Percentiles rank a stretch among this genome's conserved stretches.
phyloP scores from a whole-genome alignment of 2,113 vertebrate genomes.

The Arvicanthis niloticus region DNA sequence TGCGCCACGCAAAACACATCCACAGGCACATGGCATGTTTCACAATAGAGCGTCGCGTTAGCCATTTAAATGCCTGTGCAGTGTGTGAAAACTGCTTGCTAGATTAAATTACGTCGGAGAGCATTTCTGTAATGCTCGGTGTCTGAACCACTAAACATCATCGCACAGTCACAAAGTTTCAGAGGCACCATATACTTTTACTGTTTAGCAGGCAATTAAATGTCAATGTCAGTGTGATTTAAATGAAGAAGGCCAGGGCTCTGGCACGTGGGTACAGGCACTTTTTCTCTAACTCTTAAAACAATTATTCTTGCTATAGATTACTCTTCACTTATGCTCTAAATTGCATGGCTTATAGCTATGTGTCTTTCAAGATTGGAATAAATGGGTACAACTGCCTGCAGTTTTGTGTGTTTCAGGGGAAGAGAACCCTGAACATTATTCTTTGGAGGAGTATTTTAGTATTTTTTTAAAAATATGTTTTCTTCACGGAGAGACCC shows the following conservation, averaged over 20 bases:
- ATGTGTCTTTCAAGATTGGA: constrained; percentile 49
- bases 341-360: constrained; percentile 1
- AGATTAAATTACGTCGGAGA: constrained; percentile 77
- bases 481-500: constrained; percentile 56
- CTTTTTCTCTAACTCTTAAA: constrained; percentile 72
- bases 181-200: constrained; percentile 54
- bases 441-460: constrained; percentile 11
- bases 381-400: constrained; percentile 4
- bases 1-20: constrained; percentile 69
- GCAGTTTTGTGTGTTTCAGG: constrained; percentile 61
- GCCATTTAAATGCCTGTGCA: constrained; percentile 49
- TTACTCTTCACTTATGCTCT: constrained; percentile 55
- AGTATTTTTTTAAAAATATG: constrained; percentile 40
- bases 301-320: constrained; percentile 54
- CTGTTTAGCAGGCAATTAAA: constrained; percentile 72
- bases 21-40: constrained; percentile 54
- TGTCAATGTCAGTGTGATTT: constrained; percentile 62
- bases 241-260: constrained; percentile 17
- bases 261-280: not conserved
- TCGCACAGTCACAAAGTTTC: constrained; percentile 58
- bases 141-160: constrained; percentile 71
- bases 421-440: constrained; percentile 56
- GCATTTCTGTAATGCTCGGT: constrained; percentile 61
- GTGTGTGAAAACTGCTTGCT: constrained; percentile 67
- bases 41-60: constrained; percentile 57